These are phyloP conservation scores for Papilio gigon DNA, from an alignment of 2,888 invertebrate species.

Conservation along the genomic window DNA sequence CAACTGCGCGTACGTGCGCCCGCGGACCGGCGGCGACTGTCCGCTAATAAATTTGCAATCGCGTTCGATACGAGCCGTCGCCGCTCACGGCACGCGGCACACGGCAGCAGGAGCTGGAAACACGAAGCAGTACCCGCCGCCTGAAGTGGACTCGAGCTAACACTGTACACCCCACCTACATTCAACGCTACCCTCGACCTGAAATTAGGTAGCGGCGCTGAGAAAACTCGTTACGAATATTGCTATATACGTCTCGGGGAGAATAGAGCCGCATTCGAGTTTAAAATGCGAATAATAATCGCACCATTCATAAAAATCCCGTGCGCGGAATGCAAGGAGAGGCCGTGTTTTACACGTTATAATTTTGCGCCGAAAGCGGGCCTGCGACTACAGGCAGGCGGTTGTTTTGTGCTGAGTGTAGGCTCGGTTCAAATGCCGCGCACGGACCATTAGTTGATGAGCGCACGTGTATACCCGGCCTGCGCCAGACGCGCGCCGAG, in stretches of 20 bases:
- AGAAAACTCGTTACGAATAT: conserved; percentile 82
- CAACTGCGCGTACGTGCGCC: conserved; percentile 71
- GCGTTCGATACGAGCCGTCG: conserved; percentile 66
- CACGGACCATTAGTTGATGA: conserved; percentile 84
- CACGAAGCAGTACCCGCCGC: conserved; percentile 40
- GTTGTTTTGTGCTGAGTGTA: conserved; percentile 78
- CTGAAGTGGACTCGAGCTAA: conserved; percentile 59
- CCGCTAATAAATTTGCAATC: conserved; percentile 81
- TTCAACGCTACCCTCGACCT: conserved; percentile 66
- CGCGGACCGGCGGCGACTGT: conserved; percentile 64
- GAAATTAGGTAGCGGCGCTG: conserved; percentile 77
- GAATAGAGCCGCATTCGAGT: conserved; percentile 79
- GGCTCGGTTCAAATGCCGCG: conserved; percentile 82
- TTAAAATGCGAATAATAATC: conserved; percentile 83
- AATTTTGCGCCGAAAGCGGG: conserved; percentile 80
- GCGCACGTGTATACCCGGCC: conserved; percentile 74
- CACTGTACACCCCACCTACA: conserved; percentile 50
- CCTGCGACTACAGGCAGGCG: conserved; percentile 68
- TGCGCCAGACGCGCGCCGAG: conserved; percentile 61
- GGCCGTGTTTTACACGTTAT: conserved; percentile 81
- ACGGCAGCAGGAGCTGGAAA: conserved; percentile 34
- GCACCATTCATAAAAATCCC: conserved; percentile 79
- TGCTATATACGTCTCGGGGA: conserved; percentile 78
- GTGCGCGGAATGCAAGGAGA: conserved; percentile 80
- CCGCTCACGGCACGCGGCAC: conserved; percentile 36